Percentiles rank a stretch among this genome's conserved stretches.
phyloP scores from a whole-genome alignment of 2,113 vertebrate genomes.

The Pomatostomus ruficeps region DNA sequence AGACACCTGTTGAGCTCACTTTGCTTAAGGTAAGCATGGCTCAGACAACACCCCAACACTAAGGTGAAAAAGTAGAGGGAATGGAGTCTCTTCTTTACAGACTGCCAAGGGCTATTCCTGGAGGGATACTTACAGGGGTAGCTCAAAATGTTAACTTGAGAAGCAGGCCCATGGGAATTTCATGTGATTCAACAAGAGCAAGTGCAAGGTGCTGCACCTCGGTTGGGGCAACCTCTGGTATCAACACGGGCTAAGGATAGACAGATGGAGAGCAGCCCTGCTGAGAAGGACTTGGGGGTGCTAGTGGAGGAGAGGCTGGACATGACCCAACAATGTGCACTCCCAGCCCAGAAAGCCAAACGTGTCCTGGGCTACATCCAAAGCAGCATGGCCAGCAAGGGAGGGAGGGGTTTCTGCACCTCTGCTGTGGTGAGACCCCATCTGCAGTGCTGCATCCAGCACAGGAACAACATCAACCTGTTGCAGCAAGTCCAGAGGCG shows the following conservation, averaged over 20 bases:
- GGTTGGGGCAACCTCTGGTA: rapidly evolving
- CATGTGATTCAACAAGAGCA: not conserved
- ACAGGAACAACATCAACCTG: not conserved
- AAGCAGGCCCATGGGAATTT: not conserved
- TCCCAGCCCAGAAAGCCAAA: not conserved
- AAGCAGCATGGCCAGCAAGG: rapidly evolving
- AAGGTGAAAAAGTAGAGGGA: not conserved
- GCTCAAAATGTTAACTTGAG: not conserved
- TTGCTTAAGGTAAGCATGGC: not conserved
- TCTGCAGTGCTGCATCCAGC: rapidly evolving
- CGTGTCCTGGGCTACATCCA: not conserved
- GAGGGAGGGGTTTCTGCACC: not conserved
- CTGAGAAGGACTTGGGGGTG: rapidly evolving
- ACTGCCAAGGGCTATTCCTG: not conserved
- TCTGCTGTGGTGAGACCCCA: not conserved
- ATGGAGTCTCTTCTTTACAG: not conserved
- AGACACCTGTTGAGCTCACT: not conserved
- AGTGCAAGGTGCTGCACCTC: not conserved
- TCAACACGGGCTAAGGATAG: not conserved
- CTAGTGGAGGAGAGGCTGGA: not conserved
- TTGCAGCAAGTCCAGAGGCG: rapidly evolving
- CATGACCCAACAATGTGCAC: not conserved
- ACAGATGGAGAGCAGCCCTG: not conserved
- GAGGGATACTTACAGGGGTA: not conserved
- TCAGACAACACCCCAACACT: not conserved